Evolutionary conservation across 2,888 invertebrate genomes (phyloP).

Genomic region (Ellobium chinense): DNA sequence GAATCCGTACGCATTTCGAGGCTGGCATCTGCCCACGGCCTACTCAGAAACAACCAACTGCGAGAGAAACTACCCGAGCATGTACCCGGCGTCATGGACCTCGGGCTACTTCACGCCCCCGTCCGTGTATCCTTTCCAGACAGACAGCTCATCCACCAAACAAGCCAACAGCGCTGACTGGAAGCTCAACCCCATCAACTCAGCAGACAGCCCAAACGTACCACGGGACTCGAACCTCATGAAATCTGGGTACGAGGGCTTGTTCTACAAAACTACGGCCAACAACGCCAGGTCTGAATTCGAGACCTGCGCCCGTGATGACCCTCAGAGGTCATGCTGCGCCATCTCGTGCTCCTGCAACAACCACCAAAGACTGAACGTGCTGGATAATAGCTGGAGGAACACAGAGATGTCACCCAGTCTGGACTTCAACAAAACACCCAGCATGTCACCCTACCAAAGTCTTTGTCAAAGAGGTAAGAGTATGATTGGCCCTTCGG

Average conservation of each 20-base stretch:
- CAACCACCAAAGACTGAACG: slow-evolving; percentile 62
- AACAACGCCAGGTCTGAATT: slow-evolving; percentile 32
- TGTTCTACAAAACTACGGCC: slow-evolving; percentile 64
- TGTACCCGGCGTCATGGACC: slow-evolving; percentile 69
- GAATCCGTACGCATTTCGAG: slow-evolving; percentile 72
- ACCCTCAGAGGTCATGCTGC: slow-evolving; percentile 66
- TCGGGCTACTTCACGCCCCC: slow-evolving; percentile 69
- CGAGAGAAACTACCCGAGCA: slow-evolving; percentile 68
- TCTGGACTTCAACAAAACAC: slow-evolving; percentile 68
- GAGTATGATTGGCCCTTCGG: no score
- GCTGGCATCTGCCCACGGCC: slow-evolving; percentile 71
- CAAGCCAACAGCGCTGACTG: slow-evolving; percentile 65
- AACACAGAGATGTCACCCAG: slow-evolving; percentile 61
- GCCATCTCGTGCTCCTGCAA: slow-evolving; percentile 70
- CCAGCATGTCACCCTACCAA: slow-evolving; percentile 66
- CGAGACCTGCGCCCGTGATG: slow-evolving; percentile 56
- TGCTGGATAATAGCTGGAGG: slow-evolving; percentile 69
- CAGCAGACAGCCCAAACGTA: slow-evolving; percentile 39
- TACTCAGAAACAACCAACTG: slow-evolving; percentile 68
- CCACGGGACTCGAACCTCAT: slow-evolving; percentile 35
- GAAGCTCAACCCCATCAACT: slow-evolving; percentile 67
- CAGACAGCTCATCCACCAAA: slow-evolving; percentile 57
- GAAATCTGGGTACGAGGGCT: slow-evolving; percentile 66
- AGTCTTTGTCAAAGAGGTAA: slow-evolving; percentile 68
- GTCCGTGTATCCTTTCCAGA: slow-evolving; percentile 67